These are phyloP conservation scores for Choristoneura rosaceana DNA, from an alignment of 2,888 invertebrate genomes.

Conservation along the genomic window DNA sequence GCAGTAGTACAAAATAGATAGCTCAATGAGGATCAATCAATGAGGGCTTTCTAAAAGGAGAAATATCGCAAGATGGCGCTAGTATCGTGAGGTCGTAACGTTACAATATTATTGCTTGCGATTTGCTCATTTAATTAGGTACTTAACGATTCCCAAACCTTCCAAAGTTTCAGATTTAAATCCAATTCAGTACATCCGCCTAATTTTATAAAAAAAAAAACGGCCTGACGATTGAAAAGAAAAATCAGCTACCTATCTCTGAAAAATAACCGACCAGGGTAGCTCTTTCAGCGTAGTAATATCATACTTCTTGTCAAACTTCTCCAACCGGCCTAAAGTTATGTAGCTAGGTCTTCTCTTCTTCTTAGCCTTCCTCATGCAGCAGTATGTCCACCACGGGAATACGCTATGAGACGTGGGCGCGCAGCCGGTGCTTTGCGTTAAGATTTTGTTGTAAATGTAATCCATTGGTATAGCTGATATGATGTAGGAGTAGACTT, in stretches of 20 bases:
- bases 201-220: too few species aligned
- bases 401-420: constrained; percentile 26
- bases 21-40: too few species aligned
- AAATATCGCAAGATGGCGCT: too few species aligned
- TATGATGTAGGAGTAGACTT: constrained; percentile 72
- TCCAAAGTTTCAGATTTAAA: too few species aligned
- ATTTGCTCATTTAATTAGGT: too few species aligned
- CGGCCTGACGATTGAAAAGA: too few species aligned
- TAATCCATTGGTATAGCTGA: constrained; percentile 70
- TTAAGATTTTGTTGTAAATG: constrained; percentile 67
- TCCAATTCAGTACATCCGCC: too few species aligned
- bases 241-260: constrained; percentile 49
- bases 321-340: constrained; percentile 49
- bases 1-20: too few species aligned
- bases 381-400: constrained; percentile 48
- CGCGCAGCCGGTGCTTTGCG: constrained; percentile 17
- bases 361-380: background rate
- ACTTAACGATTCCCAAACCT: too few species aligned
- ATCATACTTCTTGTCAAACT: constrained; percentile 63
- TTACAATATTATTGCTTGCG: too few species aligned
- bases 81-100: too few species aligned
- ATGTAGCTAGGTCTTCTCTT: constrained; percentile 51
- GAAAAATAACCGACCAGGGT: constrained; percentile 79
- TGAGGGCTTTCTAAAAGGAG: too few species aligned
- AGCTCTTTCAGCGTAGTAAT: constrained; percentile 65